These are phyloP conservation scores for Zoanthus sociatus DNA, from an alignment of 92 coral and sea anemone genomes.

Conservation along the genomic window DNA sequence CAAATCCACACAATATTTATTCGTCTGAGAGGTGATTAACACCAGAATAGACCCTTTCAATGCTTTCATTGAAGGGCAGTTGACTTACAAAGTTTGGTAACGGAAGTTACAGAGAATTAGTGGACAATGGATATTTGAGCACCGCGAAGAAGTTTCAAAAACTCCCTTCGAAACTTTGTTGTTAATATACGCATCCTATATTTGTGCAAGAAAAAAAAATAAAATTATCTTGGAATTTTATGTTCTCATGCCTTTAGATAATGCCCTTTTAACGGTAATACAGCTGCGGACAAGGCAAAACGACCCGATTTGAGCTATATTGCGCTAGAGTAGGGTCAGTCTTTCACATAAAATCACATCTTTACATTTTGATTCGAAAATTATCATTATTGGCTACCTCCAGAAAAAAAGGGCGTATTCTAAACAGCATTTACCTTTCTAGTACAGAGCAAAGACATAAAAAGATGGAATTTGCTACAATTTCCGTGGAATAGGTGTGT, in stretches of 20 bases:
- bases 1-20: neutral
- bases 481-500: conserved; percentile 6
- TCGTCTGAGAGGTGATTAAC: neutral
- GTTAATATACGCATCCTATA: neutral
- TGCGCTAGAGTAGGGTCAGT: conserved; percentile 14
- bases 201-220: conserved; percentile 7
- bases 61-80: conserved; percentile 6
- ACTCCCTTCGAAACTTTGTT: conserved; percentile 20
- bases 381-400: neutral
- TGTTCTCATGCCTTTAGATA: conserved; percentile 2
- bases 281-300: conserved; percentile 17
- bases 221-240: conserved; percentile 2
- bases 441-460: neutral
- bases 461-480: conserved; percentile 15
- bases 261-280: neutral
- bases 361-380: conserved; percentile 26
- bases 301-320: neutral
- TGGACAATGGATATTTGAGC: conserved; percentile 33
- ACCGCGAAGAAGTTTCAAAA: conserved; percentile 9
- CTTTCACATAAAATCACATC: conserved; percentile 4
- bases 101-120: conserved; percentile 32
- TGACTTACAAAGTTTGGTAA: neutral
- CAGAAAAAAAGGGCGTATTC: conserved; percentile 13
- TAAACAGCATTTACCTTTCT: conserved; percentile 1
- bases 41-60: conserved; percentile 13